phyloP scores from a whole-genome alignment of 1,140 invertebrate species.

The Onthophagus taurus region DNA sequence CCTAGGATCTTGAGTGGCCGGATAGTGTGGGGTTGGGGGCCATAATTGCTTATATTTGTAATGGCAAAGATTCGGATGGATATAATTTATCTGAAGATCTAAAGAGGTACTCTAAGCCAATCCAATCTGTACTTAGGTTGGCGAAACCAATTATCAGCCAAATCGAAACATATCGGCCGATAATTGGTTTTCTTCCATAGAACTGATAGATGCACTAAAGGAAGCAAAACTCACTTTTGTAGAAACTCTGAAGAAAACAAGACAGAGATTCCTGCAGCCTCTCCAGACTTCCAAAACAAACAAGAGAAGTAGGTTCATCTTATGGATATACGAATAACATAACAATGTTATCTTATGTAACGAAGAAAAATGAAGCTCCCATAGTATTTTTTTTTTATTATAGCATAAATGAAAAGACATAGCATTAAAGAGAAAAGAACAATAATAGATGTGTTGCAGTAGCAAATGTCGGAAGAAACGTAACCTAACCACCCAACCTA shows the following conservation, averaged over 20 bases:
- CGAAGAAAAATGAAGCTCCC: conserved; percentile 27
- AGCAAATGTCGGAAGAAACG: too few species aligned
- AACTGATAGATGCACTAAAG: conserved; percentile 20
- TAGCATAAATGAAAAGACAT: conserved; percentile 19
- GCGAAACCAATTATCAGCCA: conserved; percentile 23
- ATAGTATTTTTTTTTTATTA: conserved; percentile 27
- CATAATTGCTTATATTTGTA: background rate
- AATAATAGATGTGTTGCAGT: too few species aligned
- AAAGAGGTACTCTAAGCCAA: conserved; percentile 12
- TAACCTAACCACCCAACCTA: too few species aligned
- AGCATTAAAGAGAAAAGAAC: too few species aligned
- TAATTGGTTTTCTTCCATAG: conserved; percentile 34
- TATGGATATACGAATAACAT: conserved; percentile 9
- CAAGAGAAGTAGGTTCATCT: conserved; percentile 13
- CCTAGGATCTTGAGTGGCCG: too few species aligned
- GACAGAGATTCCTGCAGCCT: conserved; percentile 27
- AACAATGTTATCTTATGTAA: conserved; percentile 5
- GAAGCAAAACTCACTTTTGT: conserved; percentile 26
- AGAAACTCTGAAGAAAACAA: conserved; percentile 32
- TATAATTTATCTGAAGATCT: background rate
- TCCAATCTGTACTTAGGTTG: conserved; percentile 26
- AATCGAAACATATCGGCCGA: conserved; percentile 35
- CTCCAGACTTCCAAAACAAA: conserved; percentile 15
- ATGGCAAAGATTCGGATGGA: conserved; percentile 5
- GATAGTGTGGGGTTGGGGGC: too few species aligned